Base-by-base conservation (phyloP, 2,113 vertebrate species). In the Oenanthe melanoleuca region DNA sequence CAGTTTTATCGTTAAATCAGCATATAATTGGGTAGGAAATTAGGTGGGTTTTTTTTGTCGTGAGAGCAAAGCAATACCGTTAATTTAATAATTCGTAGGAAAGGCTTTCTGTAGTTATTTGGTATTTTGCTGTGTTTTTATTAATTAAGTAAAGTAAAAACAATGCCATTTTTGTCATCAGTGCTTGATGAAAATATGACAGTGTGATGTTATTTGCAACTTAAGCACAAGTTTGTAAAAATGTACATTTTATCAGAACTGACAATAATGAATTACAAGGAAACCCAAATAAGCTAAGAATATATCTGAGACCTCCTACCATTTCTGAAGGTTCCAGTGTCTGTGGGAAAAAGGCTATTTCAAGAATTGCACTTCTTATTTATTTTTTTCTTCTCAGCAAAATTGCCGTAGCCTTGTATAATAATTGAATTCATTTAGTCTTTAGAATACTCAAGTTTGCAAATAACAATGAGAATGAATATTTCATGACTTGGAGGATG, bases 1-100 rank as follows among this genome's bases (percentile, higher is more conserved):
- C 95, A 91, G 91, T 97, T 98, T 98, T 97, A 97, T 97, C 95
- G 97, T 98, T 97, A 98, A 98, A 97, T 98, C 92, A 95, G 93
- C 93, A 96, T 96, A 94, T 97, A 97, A 97, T 98, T 97, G 95
- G 86, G 95, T 97, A 97, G 96, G 96, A 97, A 97, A 97, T 93
- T 15, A 95, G 75, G 17, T 37, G 56, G 10, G 0, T 4, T 52
- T 97, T 97, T 97, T 93, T 91, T 56, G 8, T 79, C 1, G 3
- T 37, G 60, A 91, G 67, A 92, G 57, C 66, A 87, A 87, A 96
- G 92, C 82, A 90, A 72, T 91, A 75, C 24, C 1, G 11, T 85
- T 96, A 96, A 97, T 96, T 95, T 92, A 96, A 95, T 97, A 90
- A 95, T 90, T 89, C 24, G 49, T 92, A 91, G 92, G 92, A 93